Conservation (phyloP, 2,797 vertebrate species). For the Rhynchotus rufescens region DNA sequence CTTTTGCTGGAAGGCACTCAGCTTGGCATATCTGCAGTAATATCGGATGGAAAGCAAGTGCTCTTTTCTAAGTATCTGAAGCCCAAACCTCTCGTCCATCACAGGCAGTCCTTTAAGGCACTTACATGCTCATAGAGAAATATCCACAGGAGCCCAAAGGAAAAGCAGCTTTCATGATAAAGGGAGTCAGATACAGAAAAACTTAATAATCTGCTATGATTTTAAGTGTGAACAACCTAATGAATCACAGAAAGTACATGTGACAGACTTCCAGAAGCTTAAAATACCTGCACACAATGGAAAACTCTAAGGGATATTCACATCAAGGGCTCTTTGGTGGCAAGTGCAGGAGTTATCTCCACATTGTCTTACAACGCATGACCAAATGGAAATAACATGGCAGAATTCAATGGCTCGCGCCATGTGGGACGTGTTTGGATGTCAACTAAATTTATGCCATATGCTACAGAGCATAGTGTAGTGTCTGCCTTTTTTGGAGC, state of each 20-base stretch:
- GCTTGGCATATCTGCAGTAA: background rate
- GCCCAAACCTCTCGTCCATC: background rate
- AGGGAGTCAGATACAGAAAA: background rate
- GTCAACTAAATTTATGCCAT: slow-evolving; percentile 66
- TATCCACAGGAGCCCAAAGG: background rate
- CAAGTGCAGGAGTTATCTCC: background rate
- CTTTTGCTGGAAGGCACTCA: background rate
- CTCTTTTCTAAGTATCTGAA: background rate
- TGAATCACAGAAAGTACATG: background rate
- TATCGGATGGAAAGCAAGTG: background rate
- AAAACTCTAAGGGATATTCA: background rate
- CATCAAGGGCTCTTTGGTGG: background rate
- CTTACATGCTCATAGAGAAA: background rate
- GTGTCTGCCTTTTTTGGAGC: slow-evolving; percentile 63
- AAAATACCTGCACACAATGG: background rate
- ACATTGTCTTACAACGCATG: background rate
- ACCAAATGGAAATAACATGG: background rate
- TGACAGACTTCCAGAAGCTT: background rate
- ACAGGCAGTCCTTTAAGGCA: background rate
- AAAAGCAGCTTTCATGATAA: background rate
- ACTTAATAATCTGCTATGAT: background rate
- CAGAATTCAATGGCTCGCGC: background rate
- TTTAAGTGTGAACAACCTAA: background rate
- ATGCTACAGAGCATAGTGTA: slow-evolving; percentile 22
- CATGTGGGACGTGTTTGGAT: slow-evolving; percentile 30